Evolutionary conservation across 2,888 invertebrate genomes (phyloP).

Genomic region (Empis livida): DNA sequence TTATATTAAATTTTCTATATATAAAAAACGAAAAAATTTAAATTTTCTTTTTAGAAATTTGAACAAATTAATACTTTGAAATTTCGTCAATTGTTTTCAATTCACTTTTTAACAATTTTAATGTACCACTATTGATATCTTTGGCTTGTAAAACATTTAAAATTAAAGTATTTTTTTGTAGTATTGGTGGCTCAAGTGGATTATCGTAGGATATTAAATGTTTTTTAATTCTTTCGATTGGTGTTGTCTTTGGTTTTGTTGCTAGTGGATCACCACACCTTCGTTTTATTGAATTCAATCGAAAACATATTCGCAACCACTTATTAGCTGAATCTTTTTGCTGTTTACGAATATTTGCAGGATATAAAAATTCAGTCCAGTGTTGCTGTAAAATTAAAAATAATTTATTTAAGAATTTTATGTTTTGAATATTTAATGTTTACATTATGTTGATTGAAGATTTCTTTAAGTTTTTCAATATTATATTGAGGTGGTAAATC

Average conservation of each 20-base stretch:
- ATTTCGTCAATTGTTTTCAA: conserved; percentile 35
- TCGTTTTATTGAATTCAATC: conserved; percentile 22
- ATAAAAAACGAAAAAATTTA: conserved; percentile 8
- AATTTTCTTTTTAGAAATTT: no score
- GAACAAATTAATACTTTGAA: conserved; percentile 32
- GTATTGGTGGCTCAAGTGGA: conserved; percentile 43
- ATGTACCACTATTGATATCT: conserved; percentile 19
- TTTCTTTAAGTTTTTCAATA: conserved; percentile 45
- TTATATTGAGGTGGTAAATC: conserved; percentile 63
- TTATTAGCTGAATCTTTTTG: conserved; percentile 40
- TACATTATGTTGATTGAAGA: conserved; percentile 48
- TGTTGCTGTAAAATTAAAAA: conserved; percentile 38
- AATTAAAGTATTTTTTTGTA: conserved; percentile 36
- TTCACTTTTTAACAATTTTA: conserved; percentile 25
- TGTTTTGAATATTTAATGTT: not conserved
- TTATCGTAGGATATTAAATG: conserved; percentile 51
- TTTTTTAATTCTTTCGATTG: conserved; percentile 42
- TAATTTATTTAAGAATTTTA: not conserved
- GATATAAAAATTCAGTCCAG: conserved; percentile 56
- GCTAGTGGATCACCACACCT: conserved; percentile 18
- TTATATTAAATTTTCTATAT: conserved; percentile 44
- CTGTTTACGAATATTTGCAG: conserved; percentile 40
- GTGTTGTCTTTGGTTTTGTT: conserved; percentile 29
- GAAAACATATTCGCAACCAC: conserved; percentile 43
- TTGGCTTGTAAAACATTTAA: conserved; percentile 17